A percentile compares a stretch with the other conserved stretches of the same genome.
phyloP scores from a whole-genome alignment of 2,888 invertebrate genomes.

The Linnaemya vulpina region DNA sequence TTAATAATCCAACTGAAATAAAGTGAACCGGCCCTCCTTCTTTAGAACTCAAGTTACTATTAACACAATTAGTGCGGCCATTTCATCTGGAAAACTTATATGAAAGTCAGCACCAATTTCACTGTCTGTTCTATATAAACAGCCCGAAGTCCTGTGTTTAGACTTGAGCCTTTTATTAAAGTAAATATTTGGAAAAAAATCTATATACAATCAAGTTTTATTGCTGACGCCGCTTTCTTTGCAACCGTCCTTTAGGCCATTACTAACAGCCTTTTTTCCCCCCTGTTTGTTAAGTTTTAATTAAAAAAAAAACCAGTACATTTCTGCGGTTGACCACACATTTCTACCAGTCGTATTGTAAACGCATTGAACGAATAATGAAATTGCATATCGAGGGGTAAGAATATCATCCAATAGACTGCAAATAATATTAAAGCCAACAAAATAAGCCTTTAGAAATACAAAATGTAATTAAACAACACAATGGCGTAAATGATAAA shows the following conservation, averaged over 20 bases:
- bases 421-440: conserved; percentile 16
- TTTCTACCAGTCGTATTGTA: not conserved
- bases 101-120: too few relatives aligned
- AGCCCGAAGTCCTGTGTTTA: not conserved
- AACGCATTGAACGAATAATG: not conserved
- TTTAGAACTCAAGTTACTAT: too few relatives aligned
- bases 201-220: not conserved
- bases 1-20: too few relatives aligned
- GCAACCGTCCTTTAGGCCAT: not conserved
- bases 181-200: not conserved
- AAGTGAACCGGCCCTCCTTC: too few relatives aligned
- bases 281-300: conserved; percentile 1
- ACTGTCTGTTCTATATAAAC: too few relatives aligned
- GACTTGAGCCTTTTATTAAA: not conserved
- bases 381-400: not conserved
- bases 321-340: conserved; percentile 2
- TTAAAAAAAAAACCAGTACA: not conserved
- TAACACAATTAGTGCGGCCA: too few relatives aligned
- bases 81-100: too few relatives aligned
- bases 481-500: conserved; percentile 18
- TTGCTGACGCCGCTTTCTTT: not conserved
- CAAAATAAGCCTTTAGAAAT: conserved; percentile 16
- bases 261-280: not conserved
- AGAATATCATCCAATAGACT: not conserved
- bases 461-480: conserved; percentile 26